Conservation (phyloP, 2,113 vertebrate genomes). For the Scomber colias region DNA sequence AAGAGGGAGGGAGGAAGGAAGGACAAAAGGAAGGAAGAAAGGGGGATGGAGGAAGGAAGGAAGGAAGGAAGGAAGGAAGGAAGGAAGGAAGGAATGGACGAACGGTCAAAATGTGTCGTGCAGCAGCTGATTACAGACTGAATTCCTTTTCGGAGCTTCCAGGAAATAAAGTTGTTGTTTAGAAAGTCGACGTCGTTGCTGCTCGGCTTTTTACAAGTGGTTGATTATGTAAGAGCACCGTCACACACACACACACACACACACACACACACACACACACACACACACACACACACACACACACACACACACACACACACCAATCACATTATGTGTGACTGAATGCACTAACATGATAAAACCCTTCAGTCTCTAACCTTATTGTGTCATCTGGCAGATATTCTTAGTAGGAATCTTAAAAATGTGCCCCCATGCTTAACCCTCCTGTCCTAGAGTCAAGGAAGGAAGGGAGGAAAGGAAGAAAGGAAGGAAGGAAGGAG, state of each 20-base stretch:
- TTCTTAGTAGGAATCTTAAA: no score
- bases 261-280: conserved; percentile 40
- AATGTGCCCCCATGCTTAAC: no score
- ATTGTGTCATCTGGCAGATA: not conserved
- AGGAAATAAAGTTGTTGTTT: conserved; percentile 36
- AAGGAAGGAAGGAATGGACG: no score
- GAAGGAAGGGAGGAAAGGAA: no score
- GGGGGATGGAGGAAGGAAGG: no score
- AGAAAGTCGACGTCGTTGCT: conserved; percentile 14
- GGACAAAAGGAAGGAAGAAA: no score
- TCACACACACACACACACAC: not conserved
- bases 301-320: no score
- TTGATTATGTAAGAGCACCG: conserved; percentile 38
- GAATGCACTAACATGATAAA: not conserved
- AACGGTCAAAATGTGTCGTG: no score
- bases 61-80: no score
- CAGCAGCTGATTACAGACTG: not conserved
- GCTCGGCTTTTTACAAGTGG: conserved; percentile 43
- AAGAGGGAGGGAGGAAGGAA: no score
- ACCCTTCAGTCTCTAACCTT: not conserved
- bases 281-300: conserved; percentile 33
- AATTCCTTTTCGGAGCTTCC: conserved; percentile 32
- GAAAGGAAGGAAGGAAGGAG: no score
- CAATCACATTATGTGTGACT: not conserved
- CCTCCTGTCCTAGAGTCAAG: no score